Evolutionary conservation across 2,797 vertebrate species (phyloP).

Genomic region (Scomberomorus guttatus): DNA sequence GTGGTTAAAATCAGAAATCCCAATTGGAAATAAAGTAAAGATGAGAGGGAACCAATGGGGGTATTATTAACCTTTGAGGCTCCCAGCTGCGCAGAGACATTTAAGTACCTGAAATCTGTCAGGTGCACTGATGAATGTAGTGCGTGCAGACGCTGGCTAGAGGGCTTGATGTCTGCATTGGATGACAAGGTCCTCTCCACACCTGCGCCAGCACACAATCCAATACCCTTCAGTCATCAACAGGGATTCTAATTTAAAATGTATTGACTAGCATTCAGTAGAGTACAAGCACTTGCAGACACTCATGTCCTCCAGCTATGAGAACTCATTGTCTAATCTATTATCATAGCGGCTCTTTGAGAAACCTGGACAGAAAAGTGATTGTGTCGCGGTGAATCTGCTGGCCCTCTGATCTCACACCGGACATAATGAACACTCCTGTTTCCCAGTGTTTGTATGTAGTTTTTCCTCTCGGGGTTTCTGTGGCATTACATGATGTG

Average conservation of each 20-base stretch:
- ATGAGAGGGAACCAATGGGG: neutral
- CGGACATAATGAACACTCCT: slow-evolving; percentile 28
- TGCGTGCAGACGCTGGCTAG: slow-evolving; percentile 38
- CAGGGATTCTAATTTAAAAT: slow-evolving; percentile 52
- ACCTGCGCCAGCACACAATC: slow-evolving; percentile 64
- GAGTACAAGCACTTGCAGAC: slow-evolving; percentile 22
- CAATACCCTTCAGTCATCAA: slow-evolving; percentile 45
- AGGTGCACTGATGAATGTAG: slow-evolving; percentile 42
- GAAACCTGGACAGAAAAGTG: slow-evolving; percentile 19
- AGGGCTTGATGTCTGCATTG: slow-evolving; percentile 50
- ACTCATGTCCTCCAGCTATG: slow-evolving; percentile 32
- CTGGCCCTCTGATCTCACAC: slow-evolving; percentile 25
- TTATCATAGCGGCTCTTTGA: slow-evolving; percentile 32
- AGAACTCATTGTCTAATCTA: slow-evolving; percentile 42
- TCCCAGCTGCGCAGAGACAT: slow-evolving; percentile 42
- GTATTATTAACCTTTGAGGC: slow-evolving; percentile 28
- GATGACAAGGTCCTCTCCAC: slow-evolving; percentile 47
- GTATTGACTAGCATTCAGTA: slow-evolving; percentile 41
- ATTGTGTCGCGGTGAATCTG: slow-evolving; percentile 25
- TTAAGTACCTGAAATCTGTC: slow-evolving; percentile 26
- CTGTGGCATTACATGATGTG: slow-evolving; percentile 29
- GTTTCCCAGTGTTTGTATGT: slow-evolving; percentile 14
- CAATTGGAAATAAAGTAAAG: neutral
- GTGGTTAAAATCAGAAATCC: slow-evolving; percentile 70
- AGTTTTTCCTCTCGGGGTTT: slow-evolving; percentile 1